Conservation (phyloP, 2,888 invertebrate species). For the Octonoba sinensis region DNA sequence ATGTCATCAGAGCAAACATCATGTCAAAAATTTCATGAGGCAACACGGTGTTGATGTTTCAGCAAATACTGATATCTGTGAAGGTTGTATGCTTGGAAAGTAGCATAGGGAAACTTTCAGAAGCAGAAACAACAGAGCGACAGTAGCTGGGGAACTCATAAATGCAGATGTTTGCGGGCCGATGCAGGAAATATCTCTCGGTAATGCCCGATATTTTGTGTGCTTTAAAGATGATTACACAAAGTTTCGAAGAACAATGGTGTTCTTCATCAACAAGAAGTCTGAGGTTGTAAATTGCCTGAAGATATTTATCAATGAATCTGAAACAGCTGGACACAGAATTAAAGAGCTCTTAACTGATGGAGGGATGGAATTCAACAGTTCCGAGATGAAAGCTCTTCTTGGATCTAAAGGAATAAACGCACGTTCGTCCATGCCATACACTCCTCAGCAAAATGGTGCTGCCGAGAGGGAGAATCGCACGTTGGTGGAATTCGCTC, state of each 20-base stretch:
- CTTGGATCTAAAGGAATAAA: too few relatives aligned
- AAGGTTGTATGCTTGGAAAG: slow-evolving; percentile 16
- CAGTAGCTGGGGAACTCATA: slow-evolving; percentile 2
- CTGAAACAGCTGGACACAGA: neutral
- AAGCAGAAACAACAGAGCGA: neutral
- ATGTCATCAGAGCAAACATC: slow-evolving; percentile 13
- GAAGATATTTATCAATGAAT: slow-evolving; percentile 23
- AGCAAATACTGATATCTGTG: neutral
- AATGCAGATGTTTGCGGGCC: slow-evolving; percentile 37
- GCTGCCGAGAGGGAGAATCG: slow-evolving; percentile 1
- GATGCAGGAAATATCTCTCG: slow-evolving; percentile 22
- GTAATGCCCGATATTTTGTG: slow-evolving; percentile 20
- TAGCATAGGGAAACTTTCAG: slow-evolving; percentile 3
- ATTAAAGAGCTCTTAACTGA: slow-evolving; percentile 28
- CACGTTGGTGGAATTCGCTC: slow-evolving; percentile 13
- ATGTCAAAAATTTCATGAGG: slow-evolving; percentile 17
- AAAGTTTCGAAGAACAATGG: slow-evolving; percentile 10
- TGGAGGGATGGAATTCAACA: slow-evolving; percentile 20
- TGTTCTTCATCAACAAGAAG: slow-evolving; percentile 22
- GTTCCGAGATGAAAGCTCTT: too few relatives aligned
- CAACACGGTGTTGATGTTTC: neutral
- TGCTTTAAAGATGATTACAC: slow-evolving; percentile 37
- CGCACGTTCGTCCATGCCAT: too few relatives aligned
- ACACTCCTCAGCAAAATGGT: slow-evolving; percentile 16
- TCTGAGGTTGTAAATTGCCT: slow-evolving; percentile 25